These are phyloP conservation scores for Armadillidium nasatum DNA, from an alignment of 1,140 invertebrate genomes.

Conservation along the genomic window DNA sequence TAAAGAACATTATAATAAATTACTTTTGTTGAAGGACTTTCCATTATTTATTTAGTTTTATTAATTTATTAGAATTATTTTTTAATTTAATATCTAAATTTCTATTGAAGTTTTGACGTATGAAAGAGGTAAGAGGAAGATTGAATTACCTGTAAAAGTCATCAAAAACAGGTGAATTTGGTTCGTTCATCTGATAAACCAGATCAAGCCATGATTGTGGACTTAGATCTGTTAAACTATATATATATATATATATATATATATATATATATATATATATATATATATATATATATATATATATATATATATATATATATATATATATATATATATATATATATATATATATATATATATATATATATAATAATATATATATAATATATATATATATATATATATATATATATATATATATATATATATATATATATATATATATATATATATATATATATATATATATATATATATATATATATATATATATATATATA, in stretches of 20 bases:
- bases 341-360: no score
- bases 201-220: constrained; percentile 34
- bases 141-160: constrained; percentile 32
- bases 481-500: constrained; percentile 4
- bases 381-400: no score
- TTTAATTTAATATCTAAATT: no score
- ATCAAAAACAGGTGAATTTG: constrained; percentile 34
- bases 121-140: no score
- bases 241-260: neutral
- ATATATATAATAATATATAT: no score
- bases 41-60: no score
- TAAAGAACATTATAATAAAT: no score
- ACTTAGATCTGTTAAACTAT: constrained; percentile 34
- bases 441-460: neutral
- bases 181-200: constrained; percentile 32
- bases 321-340: neutral
- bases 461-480: constrained; percentile 11
- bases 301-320: constrained; percentile 11
- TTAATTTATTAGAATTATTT: no score
- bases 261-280: neutral
- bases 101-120: no score
- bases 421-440: no score
- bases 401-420: no score
- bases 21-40: no score
- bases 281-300: constrained; percentile 8